These are phyloP conservation scores for Monodelphis domestica DNA, from an alignment of 2,797 vertebrate genomes.

Conservation along the genomic window DNA sequence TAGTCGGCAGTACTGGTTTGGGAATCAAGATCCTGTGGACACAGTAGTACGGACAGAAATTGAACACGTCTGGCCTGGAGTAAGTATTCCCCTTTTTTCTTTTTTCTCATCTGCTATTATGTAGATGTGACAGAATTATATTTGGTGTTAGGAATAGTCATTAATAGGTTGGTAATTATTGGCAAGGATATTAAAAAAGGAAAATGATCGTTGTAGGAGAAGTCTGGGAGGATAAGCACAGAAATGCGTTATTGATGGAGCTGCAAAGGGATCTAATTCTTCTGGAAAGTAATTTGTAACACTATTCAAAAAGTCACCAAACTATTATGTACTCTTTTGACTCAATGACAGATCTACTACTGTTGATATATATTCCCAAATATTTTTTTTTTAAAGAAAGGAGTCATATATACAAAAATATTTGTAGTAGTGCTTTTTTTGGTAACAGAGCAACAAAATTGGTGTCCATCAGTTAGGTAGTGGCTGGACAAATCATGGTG, in stretches of 20 bases:
- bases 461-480: not conserved
- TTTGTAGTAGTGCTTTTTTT: not conserved
- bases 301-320: not conserved
- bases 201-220: not conserved
- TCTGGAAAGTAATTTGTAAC: not conserved
- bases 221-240: not conserved
- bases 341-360: not conserved
- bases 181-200: not conserved
- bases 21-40: constrained; percentile 98
- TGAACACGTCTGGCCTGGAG: constrained; percentile 98
- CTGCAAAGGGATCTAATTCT: not conserved
- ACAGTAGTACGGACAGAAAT: constrained; percentile 98
- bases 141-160: not conserved
- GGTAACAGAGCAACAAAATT: not conserved
- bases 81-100: constrained; percentile 79
- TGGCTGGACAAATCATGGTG: not conserved
- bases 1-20: constrained; percentile 99
- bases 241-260: not conserved
- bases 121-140: constrained; percentile 5
- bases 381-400: not conserved
- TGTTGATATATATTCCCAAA: not conserved
- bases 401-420: too few species aligned
- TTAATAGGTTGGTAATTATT: not conserved
- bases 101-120: not conserved
- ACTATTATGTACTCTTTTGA: not conserved